Conservation (phyloP, 1,140 invertebrate genomes). For the Scaptomyza hsui region DNA sequence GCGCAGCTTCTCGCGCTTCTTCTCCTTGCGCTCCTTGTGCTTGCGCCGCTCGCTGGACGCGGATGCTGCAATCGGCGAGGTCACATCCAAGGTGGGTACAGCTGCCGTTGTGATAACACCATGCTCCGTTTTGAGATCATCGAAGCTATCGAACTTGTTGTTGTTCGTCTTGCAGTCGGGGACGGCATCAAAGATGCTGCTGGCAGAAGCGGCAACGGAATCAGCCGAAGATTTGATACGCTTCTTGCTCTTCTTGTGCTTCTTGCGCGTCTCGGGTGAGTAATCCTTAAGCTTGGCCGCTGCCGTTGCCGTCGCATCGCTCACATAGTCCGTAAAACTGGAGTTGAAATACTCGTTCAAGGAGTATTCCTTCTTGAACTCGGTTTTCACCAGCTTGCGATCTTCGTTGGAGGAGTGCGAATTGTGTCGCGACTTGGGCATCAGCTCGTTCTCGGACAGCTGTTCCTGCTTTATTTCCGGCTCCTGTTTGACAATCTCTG, state of each 20-base stretch:
- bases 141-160: slow-evolving; percentile 62
- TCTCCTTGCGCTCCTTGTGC: slow-evolving; percentile 87
- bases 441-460: slow-evolving; percentile 51
- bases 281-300: slow-evolving; percentile 61
- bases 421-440: slow-evolving; percentile 58
- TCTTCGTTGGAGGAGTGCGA: slow-evolving; percentile 70
- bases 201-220: slow-evolving; percentile 3
- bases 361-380: slow-evolving; percentile 77
- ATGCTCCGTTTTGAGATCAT: slow-evolving; percentile 58
- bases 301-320: not conserved
- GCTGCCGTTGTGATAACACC: not conserved
- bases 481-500: slow-evolving; percentile 60
- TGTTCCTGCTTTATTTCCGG: slow-evolving; percentile 81
- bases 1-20: slow-evolving; percentile 88
- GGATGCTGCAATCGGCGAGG: slow-evolving; percentile 1
- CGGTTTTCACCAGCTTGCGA: slow-evolving; percentile 58
- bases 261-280: slow-evolving; percentile 87
- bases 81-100: not conserved
- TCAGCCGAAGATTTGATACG: slow-evolving; percentile 87
- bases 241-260: slow-evolving; percentile 93
- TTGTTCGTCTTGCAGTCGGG: slow-evolving; percentile 46
- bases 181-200: not conserved
- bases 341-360: slow-evolving; percentile 56
- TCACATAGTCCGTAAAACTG: slow-evolving; percentile 35
- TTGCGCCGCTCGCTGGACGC: slow-evolving; percentile 58